Evolutionary conservation across 1,140 invertebrate species (phyloP), one percentile per base, ranked within the genome.

Genomic region (Scylla paramamosain): DNA sequence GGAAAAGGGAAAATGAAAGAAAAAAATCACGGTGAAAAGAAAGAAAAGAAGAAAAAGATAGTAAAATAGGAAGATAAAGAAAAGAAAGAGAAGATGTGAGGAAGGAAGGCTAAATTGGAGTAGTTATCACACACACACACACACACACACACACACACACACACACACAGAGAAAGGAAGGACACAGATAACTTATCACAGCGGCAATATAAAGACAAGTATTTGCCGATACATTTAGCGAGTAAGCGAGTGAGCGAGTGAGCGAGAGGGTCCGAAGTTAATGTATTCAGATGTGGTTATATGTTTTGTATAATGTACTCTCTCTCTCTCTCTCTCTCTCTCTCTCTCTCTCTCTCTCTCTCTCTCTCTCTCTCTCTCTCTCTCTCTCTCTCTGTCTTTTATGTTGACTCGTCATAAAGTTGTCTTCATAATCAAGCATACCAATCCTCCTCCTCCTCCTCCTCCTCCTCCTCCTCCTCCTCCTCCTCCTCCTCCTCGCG

Each of bases 71-170:
- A n/a, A n/a, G n/a, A n/a, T n/a, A n/a, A n/a, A n/a, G n/a, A n/a
- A 39, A 39, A 6, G 39, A 39, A 39, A 39, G 39, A 1, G 1
- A 39, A 39, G 6, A 2, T 39, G 39, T 2, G 39, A 2, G 39
- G 39, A n/a, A n/a, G n/a, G n/a, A n/a, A n/a, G n/a, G n/a, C n/a
- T n/a, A n/a, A n/a, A n/a, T n/a, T n/a, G n/a, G n/a, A n/a, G n/a
- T n/a, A n/a, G n/a, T n/a, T n/a, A n/a, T n/a, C 67, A 77, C 67
- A 77, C 67, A 77, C 67, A 77, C 67, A 77, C 67, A 77, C 67
- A 77, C 67, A 77, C 67, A 77, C 67, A 77, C 67, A 77, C 67
- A 77, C 67, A 77, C 67, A 77, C 67, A 77, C 67, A 77, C 67
- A 77, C 67, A 77, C 67, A 77, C 67, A 77, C 67, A 77, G 7